Percentiles rank a stretch among this genome's conserved stretches.
Conservation (phyloP, 2,113 vertebrate species). For the Ameiurus melas region DNA sequence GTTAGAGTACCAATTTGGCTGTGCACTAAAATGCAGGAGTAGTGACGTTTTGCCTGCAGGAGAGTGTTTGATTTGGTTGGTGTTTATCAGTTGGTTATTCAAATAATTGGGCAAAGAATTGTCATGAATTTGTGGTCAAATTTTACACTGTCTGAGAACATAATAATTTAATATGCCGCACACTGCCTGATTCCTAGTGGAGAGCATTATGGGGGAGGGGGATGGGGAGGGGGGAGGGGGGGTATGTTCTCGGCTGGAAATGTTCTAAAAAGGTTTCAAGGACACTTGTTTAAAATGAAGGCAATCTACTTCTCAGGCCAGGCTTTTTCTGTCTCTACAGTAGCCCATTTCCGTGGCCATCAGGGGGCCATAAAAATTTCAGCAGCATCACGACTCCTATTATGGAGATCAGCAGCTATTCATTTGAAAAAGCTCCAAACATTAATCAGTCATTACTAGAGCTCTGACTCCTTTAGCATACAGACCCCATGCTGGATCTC, state of each 20-base stretch:
- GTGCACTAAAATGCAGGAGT: background rate
- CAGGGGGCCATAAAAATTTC: constrained; percentile 48
- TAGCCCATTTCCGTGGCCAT: constrained; percentile 45
- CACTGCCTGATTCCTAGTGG: too few relatives aligned
- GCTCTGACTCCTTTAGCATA: constrained; percentile 16
- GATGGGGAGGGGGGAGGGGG: too few relatives aligned
- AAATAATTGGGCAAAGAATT: background rate
- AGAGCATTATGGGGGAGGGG: background rate
- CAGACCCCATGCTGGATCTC: constrained; percentile 35
- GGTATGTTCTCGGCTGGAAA: background rate
- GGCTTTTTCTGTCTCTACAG: background rate
- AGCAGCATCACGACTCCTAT: constrained; percentile 36
- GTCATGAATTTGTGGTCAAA: background rate
- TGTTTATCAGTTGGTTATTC: background rate
- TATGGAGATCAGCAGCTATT: constrained; percentile 46
- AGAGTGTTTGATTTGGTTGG: background rate
- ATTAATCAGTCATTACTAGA: constrained; percentile 54
- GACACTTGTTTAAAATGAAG: background rate
- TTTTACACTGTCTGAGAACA: background rate
- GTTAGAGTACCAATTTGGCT: background rate
- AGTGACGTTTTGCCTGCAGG: background rate
- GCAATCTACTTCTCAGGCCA: background rate
- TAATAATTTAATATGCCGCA: background rate
- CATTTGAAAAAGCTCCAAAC: constrained; percentile 24
- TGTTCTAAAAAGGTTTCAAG: background rate